Evolutionary conservation across 1,140 invertebrate species (phyloP).

Genomic region (Aphelenchoides avenae): DNA sequence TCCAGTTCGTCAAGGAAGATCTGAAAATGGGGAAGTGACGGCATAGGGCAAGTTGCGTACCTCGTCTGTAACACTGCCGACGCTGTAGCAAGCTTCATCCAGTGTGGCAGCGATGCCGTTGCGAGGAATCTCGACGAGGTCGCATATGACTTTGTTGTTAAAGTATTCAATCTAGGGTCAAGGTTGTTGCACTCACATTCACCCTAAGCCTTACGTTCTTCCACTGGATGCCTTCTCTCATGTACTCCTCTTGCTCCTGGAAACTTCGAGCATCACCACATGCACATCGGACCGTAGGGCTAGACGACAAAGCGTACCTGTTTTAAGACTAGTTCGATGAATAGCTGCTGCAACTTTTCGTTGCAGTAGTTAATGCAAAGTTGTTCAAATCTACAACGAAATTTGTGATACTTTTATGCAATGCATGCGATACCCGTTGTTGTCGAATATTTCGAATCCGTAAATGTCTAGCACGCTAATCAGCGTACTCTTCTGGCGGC

Average conservation of each 20-base stretch:
- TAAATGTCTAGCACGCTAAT: conserved; percentile 80
- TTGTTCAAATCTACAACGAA: conserved; percentile 41
- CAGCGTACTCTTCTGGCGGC: conserved; percentile 49
- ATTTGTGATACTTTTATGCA: conserved; percentile 66
- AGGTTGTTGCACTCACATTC: no score
- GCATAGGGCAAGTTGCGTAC: no score
- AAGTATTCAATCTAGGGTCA: conserved; percentile 74
- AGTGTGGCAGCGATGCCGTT: conserved; percentile 68
- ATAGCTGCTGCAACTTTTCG: conserved; percentile 75
- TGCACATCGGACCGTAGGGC: no score
- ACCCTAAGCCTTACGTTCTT: no score
- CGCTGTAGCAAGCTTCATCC: conserved; percentile 69
- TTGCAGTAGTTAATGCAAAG: conserved; percentile 84
- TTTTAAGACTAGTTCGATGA: conserved; percentile 72
- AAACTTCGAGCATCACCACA: no score
- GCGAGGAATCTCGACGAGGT: conserved; percentile 76
- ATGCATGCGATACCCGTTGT: conserved; percentile 64
- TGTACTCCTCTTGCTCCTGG: conserved; percentile 73
- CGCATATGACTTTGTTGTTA: conserved; percentile 71
- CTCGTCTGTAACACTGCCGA: conserved; percentile 53
- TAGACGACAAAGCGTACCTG: no score
- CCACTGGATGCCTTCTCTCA: conserved; percentile 71
- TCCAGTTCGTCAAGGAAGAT: conserved; percentile 67
- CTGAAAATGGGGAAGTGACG: no score
- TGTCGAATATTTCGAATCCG: conserved; percentile 69